phyloP scores from a whole-genome alignment of 2,797 vertebrate genomes.

The Catamblyrhynchus diadema region DNA sequence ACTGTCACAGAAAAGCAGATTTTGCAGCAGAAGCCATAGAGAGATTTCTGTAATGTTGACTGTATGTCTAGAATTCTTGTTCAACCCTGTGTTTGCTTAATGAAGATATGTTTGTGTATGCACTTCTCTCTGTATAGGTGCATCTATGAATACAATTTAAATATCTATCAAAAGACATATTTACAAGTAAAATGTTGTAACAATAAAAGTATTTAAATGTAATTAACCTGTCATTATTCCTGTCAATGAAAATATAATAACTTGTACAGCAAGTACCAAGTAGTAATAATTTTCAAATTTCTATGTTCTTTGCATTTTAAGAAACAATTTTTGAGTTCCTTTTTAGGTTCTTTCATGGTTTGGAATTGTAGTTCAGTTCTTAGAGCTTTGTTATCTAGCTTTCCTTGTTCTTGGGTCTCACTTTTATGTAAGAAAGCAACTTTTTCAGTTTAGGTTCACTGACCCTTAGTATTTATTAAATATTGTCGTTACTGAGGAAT shows the following conservation, averaged over 20 bases:
- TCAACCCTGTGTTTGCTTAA: background rate
- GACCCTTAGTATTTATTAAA: background rate
- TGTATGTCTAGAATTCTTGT: background rate
- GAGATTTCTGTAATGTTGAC: background rate
- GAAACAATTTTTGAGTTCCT: background rate
- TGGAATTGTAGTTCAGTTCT: background rate
- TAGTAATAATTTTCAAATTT: background rate
- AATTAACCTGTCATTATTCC: background rate
- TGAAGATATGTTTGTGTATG: background rate
- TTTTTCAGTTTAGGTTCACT: background rate
- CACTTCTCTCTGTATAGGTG: background rate
- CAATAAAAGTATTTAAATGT: background rate
- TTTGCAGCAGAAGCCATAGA: background rate
- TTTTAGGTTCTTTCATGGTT: background rate
- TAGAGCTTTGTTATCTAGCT: background rate
- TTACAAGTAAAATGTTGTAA: background rate
- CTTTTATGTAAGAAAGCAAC: background rate
- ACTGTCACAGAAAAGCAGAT: background rate
- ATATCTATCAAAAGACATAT: background rate
- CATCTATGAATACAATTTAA: background rate
- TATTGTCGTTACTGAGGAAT: background rate
- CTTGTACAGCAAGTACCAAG: background rate
- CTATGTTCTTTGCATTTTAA: background rate
- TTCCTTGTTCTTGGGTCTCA: background rate
- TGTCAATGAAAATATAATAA: background rate